These are phyloP conservation scores for Eledona agricola DNA, from an alignment of 2,888 invertebrate species.

Conservation along the genomic window DNA sequence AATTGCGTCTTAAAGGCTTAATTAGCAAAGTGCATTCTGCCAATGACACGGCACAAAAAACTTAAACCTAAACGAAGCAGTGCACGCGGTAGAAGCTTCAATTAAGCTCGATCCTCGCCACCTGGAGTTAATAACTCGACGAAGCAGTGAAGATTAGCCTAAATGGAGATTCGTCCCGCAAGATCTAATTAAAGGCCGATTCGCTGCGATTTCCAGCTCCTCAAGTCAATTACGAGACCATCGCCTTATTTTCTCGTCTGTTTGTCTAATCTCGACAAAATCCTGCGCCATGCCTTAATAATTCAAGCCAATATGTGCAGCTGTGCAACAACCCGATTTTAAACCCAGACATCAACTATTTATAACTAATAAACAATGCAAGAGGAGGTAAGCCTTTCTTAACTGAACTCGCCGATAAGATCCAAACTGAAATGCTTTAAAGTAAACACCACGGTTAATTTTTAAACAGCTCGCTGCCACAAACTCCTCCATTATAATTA, in stretches of 20 bases:
- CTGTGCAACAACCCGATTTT: constrained; percentile 18
- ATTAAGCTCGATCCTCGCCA: constrained; percentile 31
- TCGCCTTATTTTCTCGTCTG: constrained; percentile 11
- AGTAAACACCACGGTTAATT: constrained; percentile 8
- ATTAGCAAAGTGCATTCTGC: no score
- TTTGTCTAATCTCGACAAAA: constrained; percentile 8
- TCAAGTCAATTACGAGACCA: constrained; percentile 30
- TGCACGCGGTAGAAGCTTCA: constrained; percentile 20
- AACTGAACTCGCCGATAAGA: constrained; percentile 27
- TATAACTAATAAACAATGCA: constrained; percentile 33
- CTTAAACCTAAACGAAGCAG: constrained; percentile 25
- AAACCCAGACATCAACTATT: constrained; percentile 29
- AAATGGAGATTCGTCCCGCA: constrained; percentile 37
- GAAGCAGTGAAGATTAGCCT: constrained; percentile 33
- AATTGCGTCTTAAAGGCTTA: no score
- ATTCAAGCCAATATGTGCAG: constrained; percentile 37
- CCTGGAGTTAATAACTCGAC: constrained; percentile 34
- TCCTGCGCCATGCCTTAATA: constrained; percentile 43
- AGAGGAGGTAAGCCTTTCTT: constrained; percentile 24
- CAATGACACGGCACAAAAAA: constrained; percentile 7
- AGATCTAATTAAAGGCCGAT: constrained; percentile 37
- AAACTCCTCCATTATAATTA: constrained; percentile 27
- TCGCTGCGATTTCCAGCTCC: constrained; percentile 33
- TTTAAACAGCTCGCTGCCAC: constrained; percentile 23
- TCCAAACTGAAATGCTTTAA: constrained; percentile 3